Conservation (phyloP, 2,113 vertebrate species). For the Vulpes ferrilata region DNA sequence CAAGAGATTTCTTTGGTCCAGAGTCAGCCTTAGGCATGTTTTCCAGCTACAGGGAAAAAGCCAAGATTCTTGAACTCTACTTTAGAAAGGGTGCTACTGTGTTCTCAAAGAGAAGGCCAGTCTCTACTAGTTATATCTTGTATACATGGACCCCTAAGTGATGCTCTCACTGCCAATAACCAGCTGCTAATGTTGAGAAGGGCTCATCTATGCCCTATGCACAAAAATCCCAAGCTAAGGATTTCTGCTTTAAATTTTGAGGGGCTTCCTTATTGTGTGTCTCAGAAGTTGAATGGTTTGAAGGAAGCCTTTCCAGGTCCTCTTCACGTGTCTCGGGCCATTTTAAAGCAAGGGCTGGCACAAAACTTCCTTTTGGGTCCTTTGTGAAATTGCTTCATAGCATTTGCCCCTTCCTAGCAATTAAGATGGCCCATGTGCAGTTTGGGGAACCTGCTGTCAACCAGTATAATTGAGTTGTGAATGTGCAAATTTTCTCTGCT, state of each 20-base stretch:
- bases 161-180: background rate
- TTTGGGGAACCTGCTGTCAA: background rate
- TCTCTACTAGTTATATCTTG: background rate
- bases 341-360: background rate
- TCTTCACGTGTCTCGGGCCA: background rate
- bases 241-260: background rate
- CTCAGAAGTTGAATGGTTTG: background rate
- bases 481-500: background rate
- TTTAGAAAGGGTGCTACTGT: background rate
- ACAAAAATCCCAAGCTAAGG: background rate
- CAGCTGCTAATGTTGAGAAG: background rate
- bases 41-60: background rate
- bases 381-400: background rate
- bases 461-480: too few relatives aligned
- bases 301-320: background rate
- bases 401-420: background rate
- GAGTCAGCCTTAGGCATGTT: background rate
- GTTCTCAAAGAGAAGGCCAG: background rate
- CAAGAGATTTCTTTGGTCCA: background rate
- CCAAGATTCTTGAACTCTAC: background rate
- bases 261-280: background rate
- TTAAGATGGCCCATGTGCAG: background rate
- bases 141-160: too few relatives aligned
- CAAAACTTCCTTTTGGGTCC: background rate
- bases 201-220: background rate